Conservation (phyloP, 2,113 vertebrate species). For the Mormyrus lacerda region DNA sequence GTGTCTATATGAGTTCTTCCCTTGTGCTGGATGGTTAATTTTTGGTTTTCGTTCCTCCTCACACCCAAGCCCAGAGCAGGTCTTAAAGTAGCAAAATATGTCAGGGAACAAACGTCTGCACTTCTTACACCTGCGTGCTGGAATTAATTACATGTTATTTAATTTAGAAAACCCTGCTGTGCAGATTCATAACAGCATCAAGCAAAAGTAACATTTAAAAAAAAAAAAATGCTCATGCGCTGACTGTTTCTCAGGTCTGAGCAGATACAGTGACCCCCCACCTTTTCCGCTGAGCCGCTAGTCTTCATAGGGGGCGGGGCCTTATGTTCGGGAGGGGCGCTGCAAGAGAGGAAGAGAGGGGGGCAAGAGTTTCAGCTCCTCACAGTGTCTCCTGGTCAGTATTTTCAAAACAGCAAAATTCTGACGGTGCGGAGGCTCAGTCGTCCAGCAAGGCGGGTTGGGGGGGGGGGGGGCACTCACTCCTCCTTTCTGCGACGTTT, state of each 20-base stretch:
- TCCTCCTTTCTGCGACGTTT: slow-evolving; percentile 58
- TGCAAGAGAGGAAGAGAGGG: slow-evolving; percentile 36
- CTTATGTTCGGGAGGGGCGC: slow-evolving; percentile 74
- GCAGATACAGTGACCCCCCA: slow-evolving; percentile 50
- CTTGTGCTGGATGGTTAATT: background rate
- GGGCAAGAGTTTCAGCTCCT: background rate
- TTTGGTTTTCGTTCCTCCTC: background rate
- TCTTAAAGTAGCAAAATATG: background rate
- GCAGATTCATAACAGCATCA: background rate
- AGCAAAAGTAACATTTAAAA: background rate
- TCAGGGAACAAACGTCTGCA: background rate
- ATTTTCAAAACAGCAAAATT: too few relatives aligned
- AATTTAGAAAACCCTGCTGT: background rate
- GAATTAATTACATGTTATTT: background rate
- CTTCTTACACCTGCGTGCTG: background rate
- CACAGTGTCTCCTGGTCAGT: background rate
- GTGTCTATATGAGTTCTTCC: background rate
- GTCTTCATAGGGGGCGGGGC: slow-evolving; percentile 69
- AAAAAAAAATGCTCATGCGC: background rate
- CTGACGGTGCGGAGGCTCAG: background rate
- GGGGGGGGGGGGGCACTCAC: slow-evolving; percentile 55
- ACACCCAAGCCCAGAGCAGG: background rate
- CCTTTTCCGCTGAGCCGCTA: slow-evolving; percentile 47
- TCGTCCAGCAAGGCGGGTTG: background rate
- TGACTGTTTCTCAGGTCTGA: background rate